phyloP scores from a whole-genome alignment of 2,888 invertebrate genomes.

The Mylabris sibirica region DNA sequence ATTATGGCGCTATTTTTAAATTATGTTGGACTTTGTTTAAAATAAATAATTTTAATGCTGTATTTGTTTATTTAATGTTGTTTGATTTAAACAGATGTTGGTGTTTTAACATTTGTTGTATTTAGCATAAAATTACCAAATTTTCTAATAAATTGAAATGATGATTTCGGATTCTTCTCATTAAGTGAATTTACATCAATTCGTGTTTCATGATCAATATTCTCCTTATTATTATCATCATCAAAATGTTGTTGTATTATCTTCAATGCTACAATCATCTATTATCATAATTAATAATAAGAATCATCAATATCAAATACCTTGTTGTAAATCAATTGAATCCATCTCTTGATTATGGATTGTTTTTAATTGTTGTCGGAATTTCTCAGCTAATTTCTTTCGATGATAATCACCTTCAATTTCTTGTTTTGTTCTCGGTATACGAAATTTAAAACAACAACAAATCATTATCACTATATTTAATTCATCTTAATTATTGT shows the following conservation, averaged over 20 bases:
- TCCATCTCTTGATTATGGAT: conserved; percentile 90
- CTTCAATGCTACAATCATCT: conserved; percentile 68
- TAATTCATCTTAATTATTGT: background rate
- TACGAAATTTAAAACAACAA: conserved; percentile 89
- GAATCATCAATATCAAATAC: conserved; percentile 60
- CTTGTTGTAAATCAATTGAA: conserved; percentile 77
- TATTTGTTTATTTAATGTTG: no score
- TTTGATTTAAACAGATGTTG: background rate
- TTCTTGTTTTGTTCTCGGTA: conserved; percentile 93
- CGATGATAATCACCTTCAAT: conserved; percentile 92
- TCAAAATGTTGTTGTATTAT: conserved; percentile 71
- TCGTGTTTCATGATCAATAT: conserved; percentile 31
- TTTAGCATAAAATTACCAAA: conserved; percentile 31
- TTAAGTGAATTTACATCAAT: conserved; percentile 3
- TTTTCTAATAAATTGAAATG: conserved; percentile 28
- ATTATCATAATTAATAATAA: background rate
- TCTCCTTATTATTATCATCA: conserved; percentile 65
- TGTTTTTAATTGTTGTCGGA: conserved; percentile 79
- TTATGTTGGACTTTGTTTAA: no score
- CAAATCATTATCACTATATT: conserved; percentile 81
- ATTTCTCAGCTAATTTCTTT: conserved; percentile 82
- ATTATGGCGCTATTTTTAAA: background rate
- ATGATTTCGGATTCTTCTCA: background rate
- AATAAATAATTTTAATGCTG: no score
- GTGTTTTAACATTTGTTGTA: conserved; percentile 12